Conservation (phyloP, 2,113 vertebrate species). For the Aythya baeri region DNA sequence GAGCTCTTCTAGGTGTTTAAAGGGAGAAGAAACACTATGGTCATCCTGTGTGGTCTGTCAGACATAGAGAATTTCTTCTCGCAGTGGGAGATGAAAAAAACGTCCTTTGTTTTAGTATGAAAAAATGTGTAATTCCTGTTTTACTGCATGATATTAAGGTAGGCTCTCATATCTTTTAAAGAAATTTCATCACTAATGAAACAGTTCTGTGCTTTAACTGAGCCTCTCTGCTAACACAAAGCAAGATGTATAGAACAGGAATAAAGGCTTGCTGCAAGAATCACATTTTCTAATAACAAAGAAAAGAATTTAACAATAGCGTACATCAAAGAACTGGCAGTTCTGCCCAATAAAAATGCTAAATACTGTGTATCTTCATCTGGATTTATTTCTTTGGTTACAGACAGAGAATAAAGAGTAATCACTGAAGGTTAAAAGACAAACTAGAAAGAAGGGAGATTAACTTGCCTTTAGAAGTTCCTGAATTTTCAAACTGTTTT, state of each 20-base stretch:
- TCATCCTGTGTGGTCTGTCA: neutral
- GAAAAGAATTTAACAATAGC: neutral
- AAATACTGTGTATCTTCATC: constrained; percentile 14
- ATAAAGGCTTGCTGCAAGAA: neutral
- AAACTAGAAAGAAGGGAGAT: constrained; percentile 37
- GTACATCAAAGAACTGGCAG: neutral
- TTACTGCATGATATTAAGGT: neutral
- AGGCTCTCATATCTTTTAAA: neutral
- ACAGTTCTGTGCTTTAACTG: neutral
- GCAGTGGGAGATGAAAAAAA: neutral
- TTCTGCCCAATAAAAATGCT: constrained; percentile 31
- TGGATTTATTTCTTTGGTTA: constrained; percentile 27
- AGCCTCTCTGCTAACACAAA: neutral
- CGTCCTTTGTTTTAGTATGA: neutral
- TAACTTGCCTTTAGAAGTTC: constrained; percentile 39
- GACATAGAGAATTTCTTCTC: neutral
- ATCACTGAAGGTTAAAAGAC: constrained; percentile 47
- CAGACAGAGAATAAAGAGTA: constrained; percentile 34
- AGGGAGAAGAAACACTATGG: neutral
- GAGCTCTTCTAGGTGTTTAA: neutral
- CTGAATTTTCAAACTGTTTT: neutral
- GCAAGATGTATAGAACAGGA: neutral
- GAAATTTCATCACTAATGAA: neutral
- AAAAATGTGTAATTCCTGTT: neutral
- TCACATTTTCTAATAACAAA: neutral